phyloP scores from a whole-genome alignment of 1,140 invertebrate species.

The Drosophila bipectinata region DNA sequence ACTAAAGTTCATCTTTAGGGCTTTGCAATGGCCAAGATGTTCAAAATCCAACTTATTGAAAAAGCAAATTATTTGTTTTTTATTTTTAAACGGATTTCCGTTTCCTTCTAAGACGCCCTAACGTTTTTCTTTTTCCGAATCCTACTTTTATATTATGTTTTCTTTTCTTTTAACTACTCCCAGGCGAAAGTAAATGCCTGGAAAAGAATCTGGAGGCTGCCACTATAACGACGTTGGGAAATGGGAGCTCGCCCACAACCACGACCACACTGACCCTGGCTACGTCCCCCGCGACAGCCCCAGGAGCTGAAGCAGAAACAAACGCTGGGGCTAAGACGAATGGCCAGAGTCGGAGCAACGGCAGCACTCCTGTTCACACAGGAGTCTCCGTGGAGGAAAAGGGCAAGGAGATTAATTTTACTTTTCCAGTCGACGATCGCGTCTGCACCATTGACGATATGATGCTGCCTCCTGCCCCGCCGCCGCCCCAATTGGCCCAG shows the following conservation, averaged over 20 bases:
- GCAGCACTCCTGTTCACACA: slow-evolving; percentile 45
- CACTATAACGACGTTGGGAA: slow-evolving; percentile 70
- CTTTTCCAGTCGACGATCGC: slow-evolving; percentile 82
- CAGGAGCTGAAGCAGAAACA: background rate
- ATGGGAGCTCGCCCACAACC: slow-evolving; percentile 71
- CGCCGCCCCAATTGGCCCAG: slow-evolving; percentile 45
- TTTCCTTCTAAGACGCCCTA: too few relatives aligned
- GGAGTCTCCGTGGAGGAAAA: slow-evolving; percentile 27
- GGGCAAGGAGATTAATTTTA: slow-evolving; percentile 83
- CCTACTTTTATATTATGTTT: background rate
- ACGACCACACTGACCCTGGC: slow-evolving; percentile 66
- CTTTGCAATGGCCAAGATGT: too few relatives aligned
- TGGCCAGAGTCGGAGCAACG: slow-evolving; percentile 51
- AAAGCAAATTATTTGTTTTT: background rate
- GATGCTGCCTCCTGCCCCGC: slow-evolving; percentile 64
- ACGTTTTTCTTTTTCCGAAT: background rate
- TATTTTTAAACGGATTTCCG: background rate
- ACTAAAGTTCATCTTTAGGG: too few relatives aligned
- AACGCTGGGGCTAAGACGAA: slow-evolving; percentile 29
- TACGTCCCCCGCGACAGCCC: slow-evolving; percentile 32
- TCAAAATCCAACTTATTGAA: too few relatives aligned
- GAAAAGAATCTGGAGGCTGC: slow-evolving; percentile 76
- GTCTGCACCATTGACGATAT: slow-evolving; percentile 83
- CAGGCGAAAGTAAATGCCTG: slow-evolving; percentile 82
- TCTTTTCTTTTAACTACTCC: background rate